Evolutionary conservation across 2,888 invertebrate genomes (phyloP).

Genomic region (Podotricha telesiphe): DNA sequence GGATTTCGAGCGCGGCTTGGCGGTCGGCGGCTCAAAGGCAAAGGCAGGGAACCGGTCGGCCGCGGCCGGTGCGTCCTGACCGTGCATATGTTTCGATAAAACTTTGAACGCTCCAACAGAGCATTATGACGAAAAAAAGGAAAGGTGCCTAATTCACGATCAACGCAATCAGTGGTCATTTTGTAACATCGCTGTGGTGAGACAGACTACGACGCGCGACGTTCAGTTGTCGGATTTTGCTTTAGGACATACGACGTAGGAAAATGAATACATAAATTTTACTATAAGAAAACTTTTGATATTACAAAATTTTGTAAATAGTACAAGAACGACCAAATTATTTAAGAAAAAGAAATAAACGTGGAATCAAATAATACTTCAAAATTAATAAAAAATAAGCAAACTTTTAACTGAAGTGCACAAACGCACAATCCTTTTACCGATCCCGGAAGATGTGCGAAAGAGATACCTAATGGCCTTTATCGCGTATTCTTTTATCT

Average conservation of each 20-base stretch:
- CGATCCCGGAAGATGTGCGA: conserved; percentile 51
- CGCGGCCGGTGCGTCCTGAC: conserved; percentile 62
- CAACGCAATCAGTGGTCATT: conserved; percentile 80
- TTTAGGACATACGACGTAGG: too few relatives aligned
- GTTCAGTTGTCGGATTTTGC: conserved; percentile 45
- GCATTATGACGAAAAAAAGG: conserved; percentile 74
- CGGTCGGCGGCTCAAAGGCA: conserved; percentile 65
- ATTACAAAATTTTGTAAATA: background rate
- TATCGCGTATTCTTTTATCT: conserved; percentile 68
- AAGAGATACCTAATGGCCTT: conserved; percentile 56
- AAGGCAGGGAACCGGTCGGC: conserved; percentile 74
- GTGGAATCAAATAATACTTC: too few relatives aligned
- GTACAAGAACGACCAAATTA: background rate
- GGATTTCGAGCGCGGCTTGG: conserved; percentile 52
- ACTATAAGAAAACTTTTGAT: background rate
- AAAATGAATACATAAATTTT: background rate
- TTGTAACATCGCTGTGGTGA: conserved; percentile 57
- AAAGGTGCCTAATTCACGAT: conserved; percentile 80
- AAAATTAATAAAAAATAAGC: background rate
- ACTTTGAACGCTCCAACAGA: conserved; percentile 75
- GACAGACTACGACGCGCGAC: conserved; percentile 70
- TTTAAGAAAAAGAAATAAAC: too few relatives aligned
- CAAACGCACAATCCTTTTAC: conserved; percentile 40
- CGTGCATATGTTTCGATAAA: conserved; percentile 80
- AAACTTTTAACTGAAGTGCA: too few relatives aligned